These are phyloP conservation scores for Eptesicus fuscus DNA, from an alignment of 2,113 vertebrate species.

Conservation along the genomic window DNA sequence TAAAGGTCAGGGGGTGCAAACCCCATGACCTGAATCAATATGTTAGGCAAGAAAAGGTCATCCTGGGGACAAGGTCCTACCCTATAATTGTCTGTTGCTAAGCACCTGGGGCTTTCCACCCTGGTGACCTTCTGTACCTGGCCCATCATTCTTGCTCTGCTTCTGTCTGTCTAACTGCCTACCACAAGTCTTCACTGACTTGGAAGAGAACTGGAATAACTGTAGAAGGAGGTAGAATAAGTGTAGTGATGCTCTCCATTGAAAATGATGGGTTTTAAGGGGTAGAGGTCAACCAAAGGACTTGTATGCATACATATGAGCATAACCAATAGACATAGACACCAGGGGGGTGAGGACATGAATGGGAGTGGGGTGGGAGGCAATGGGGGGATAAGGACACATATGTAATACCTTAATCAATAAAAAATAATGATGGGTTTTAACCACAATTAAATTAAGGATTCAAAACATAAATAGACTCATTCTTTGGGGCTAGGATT, in stretches of 20 bases:
- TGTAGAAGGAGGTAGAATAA: neutral
- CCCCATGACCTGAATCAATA: too few relatives aligned
- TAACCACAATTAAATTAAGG: neutral
- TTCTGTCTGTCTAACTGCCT: neutral
- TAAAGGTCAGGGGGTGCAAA: too few relatives aligned
- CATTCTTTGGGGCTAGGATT: neutral
- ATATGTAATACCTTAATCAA: too few relatives aligned
- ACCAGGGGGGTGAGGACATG: too few relatives aligned
- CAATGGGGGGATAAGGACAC: too few relatives aligned
- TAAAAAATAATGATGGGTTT: neutral
- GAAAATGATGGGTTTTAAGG: neutral
- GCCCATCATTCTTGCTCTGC: neutral
- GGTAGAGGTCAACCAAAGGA: too few relatives aligned
- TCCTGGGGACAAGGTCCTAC: too few relatives aligned
- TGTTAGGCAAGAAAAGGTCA: too few relatives aligned
- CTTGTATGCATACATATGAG: too few relatives aligned
- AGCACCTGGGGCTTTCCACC: neutral
- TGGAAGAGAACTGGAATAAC: neutral
- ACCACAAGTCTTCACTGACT: neutral
- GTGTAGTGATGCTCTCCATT: rapidly evolving
- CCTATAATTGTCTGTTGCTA: too few relatives aligned
- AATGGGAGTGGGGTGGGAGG: too few relatives aligned
- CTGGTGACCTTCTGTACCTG: neutral
- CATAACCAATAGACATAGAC: too few relatives aligned
- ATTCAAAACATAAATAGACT: neutral